Conservation (phyloP, 2,888 invertebrate genomes). For the Melanchra persicariae region DNA sequence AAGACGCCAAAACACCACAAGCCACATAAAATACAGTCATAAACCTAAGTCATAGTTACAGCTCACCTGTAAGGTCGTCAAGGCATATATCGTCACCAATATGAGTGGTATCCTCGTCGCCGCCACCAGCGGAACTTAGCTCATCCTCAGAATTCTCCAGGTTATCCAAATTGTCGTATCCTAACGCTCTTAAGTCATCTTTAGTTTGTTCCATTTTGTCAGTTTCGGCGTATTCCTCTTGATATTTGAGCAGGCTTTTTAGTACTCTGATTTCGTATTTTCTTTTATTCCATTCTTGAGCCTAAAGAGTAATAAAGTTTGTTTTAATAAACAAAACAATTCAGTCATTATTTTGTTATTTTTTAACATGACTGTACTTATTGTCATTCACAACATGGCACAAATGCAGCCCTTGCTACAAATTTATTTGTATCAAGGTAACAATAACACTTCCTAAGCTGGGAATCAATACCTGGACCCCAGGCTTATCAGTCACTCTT, state of each 20-base stretch:
- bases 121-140: conserved; percentile 86
- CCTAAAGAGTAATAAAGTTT: conserved; percentile 74
- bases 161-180: conserved; percentile 84
- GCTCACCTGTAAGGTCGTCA: conserved; percentile 93
- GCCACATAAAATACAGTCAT: background rate
- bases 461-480: background rate
- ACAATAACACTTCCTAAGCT: background rate
- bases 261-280: conserved; percentile 92
- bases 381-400: too few relatives aligned
- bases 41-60: background rate
- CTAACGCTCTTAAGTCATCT: conserved; percentile 86
- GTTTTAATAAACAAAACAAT: too few relatives aligned
- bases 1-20: too few relatives aligned
- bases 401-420: too few relatives aligned
- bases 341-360: too few relatives aligned
- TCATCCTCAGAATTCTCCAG: conserved; percentile 88
- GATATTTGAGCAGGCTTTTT: conserved; percentile 89
- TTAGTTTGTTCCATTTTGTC: conserved; percentile 89
- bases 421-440: too few relatives aligned
- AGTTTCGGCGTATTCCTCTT: conserved; percentile 89
- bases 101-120: conserved; percentile 91
- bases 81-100: conserved; percentile 94
- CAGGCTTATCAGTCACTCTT: too few relatives aligned
- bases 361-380: too few relatives aligned
- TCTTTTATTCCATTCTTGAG: conserved; percentile 86